phyloP scores from a whole-genome alignment of 2,797 vertebrate species.

The Macropus fuliginosus region DNA sequence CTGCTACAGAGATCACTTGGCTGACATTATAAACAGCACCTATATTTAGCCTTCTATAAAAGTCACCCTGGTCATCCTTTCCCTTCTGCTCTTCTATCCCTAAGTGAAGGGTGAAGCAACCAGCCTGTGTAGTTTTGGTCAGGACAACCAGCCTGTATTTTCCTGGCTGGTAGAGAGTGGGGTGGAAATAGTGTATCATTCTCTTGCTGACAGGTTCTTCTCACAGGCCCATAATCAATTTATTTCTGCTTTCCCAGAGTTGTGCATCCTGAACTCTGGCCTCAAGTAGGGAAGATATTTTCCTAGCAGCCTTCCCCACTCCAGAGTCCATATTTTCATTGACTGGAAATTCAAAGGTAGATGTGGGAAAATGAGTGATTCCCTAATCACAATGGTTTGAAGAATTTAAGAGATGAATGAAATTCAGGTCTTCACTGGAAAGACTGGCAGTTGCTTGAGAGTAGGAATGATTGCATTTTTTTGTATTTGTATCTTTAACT shows the following conservation, averaged over 20 bases:
- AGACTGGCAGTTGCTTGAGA: not conserved
- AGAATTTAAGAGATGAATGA: slow-evolving; percentile 3
- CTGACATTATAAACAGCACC: not conserved
- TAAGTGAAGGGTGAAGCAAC: not conserved
- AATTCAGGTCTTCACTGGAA: not conserved
- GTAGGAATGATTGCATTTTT: not conserved
- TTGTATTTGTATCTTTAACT: not conserved
- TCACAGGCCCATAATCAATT: rapidly evolving
- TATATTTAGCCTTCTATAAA: not conserved
- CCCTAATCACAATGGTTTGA: slow-evolving; percentile 36
- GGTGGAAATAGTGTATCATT: not conserved
- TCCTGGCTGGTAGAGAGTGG: not conserved
- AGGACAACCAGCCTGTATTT: not conserved
- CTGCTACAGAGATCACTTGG: not conserved
- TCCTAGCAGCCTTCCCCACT: not conserved
- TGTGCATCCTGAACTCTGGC: not conserved
- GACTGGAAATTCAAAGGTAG: slow-evolving; percentile 7
- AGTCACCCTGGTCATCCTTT: not conserved
- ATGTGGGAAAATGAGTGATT: slow-evolving; percentile 9
- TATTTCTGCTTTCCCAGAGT: not conserved
- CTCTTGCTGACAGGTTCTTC: not conserved
- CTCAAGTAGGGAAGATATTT: not conserved
- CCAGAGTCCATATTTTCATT: not conserved
- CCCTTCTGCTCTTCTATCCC: not conserved
- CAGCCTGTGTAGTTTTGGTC: not conserved